phyloP scores from a whole-genome alignment of 2,113 vertebrate genomes.

The Hippocampus guttulatus region DNA sequence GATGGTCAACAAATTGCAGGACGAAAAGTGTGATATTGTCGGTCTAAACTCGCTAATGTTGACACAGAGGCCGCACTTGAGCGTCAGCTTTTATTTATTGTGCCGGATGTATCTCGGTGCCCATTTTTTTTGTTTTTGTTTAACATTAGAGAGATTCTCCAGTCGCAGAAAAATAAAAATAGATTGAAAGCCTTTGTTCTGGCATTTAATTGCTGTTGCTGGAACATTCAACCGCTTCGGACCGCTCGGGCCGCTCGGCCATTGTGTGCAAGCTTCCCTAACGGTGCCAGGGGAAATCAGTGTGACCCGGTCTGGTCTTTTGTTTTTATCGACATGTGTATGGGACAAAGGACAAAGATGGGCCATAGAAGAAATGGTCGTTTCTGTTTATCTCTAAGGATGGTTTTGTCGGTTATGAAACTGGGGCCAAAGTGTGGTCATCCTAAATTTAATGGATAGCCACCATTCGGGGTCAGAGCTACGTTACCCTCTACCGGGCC shows the following conservation, averaged over 20 bases:
- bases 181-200: constrained; percentile 56
- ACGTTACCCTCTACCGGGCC: neutral
- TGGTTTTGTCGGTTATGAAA: constrained; percentile 25
- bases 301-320: constrained; percentile 63
- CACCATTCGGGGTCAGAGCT: neutral
- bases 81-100: constrained; percentile 21
- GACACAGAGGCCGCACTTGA: neutral
- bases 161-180: constrained; percentile 31
- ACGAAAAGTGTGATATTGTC: neutral
- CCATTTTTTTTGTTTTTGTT: constrained; percentile 25
- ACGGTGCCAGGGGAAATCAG: constrained; percentile 67
- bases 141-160: constrained; percentile 48
- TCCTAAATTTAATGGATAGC: constrained; percentile 16
- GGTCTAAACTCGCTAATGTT: neutral
- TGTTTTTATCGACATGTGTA: constrained; percentile 63
- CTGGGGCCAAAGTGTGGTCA: constrained; percentile 15
- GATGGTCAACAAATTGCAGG: constrained; percentile 33
- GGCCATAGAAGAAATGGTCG: constrained; percentile 49
- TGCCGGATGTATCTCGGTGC: neutral
- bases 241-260: constrained; percentile 27
- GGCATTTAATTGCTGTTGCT: constrained; percentile 50
- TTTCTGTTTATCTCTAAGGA: constrained; percentile 35
- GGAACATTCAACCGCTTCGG: constrained; percentile 43
- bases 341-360: constrained; percentile 56
- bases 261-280: constrained; percentile 30